Conservation (phyloP, 2,888 invertebrate genomes). For the Aproaerema taeniolella region DNA sequence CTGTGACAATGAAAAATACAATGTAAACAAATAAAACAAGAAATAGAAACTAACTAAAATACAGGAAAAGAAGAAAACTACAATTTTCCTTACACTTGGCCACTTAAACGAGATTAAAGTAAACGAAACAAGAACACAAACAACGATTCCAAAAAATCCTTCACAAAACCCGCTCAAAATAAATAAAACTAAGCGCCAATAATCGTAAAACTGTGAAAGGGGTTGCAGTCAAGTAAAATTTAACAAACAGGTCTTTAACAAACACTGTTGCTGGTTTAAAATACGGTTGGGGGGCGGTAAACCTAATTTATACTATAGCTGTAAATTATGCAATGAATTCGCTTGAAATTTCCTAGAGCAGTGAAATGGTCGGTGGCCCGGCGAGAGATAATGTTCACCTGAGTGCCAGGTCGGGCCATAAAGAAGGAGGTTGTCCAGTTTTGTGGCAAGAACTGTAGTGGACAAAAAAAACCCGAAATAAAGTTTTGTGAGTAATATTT, state of each 20-base stretch:
- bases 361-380: conserved; percentile 38
- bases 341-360: conserved; percentile 39
- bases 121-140: too few species aligned
- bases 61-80: too few species aligned
- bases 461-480: too few species aligned
- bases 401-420: conserved; percentile 20
- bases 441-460: too few species aligned
- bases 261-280: conserved; percentile 42
- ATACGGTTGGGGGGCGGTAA: conserved; percentile 35
- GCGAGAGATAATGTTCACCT: conserved; percentile 36
- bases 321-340: conserved; percentile 56
- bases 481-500: too few species aligned
- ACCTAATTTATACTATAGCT: conserved; percentile 50
- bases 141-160: too few species aligned
- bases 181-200: conserved; percentile 1
- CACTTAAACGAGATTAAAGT: too few species aligned
- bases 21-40: too few species aligned
- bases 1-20: too few species aligned
- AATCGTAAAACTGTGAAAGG: conserved; percentile 5
- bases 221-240: conserved; percentile 26
- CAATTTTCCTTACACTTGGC: too few species aligned
- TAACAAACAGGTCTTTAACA: conserved; percentile 44
- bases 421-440: too few species aligned
- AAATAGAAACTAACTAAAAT: too few species aligned
- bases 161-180: neutral